A percentile compares a stretch with the other conserved stretches of the same genome.
Conservation (phyloP, 1,140 invertebrate species). For the Calephelis nemesis region DNA sequence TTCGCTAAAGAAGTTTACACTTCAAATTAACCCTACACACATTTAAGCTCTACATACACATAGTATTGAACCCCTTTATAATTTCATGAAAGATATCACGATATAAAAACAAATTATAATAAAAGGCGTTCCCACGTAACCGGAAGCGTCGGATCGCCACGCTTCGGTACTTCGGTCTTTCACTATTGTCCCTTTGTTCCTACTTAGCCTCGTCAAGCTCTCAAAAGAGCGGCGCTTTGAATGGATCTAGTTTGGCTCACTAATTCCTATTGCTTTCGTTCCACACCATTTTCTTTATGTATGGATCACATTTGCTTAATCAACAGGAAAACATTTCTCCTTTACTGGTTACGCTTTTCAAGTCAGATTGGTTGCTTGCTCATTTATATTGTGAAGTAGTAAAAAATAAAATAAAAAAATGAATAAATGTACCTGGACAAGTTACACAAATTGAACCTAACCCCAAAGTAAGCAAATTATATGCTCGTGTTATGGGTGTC, state of each 20-base stretch:
- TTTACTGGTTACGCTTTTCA: too few species aligned
- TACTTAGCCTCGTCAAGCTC: conserved; percentile 55
- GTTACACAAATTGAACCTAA: too few species aligned
- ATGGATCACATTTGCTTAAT: background rate
- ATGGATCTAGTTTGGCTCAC: conserved; percentile 60
- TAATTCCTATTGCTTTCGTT: conserved; percentile 64
- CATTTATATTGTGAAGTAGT: too few species aligned
- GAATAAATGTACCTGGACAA: too few species aligned
- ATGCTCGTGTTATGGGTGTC: too few species aligned
- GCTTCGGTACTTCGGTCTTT: conserved; percentile 66
- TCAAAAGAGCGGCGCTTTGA: conserved; percentile 57
- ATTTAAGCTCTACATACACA: too few species aligned
- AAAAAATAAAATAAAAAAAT: too few species aligned
- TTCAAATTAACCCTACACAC: too few species aligned
- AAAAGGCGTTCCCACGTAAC: conserved; percentile 67
- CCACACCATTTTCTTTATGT: conserved; percentile 46
- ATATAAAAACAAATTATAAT: conserved; percentile 26
- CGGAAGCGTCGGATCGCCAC: conserved; percentile 64
- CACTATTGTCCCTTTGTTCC: conserved; percentile 68
- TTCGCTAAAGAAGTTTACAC: too few species aligned
- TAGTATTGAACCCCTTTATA: background rate
- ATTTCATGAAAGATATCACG: background rate
- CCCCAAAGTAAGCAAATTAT: too few species aligned
- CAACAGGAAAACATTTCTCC: too few species aligned
- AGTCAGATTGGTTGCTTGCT: too few species aligned